These are phyloP conservation scores for Germaria angustata DNA, from an alignment of 2,888 invertebrate genomes.

Conservation along the genomic window DNA sequence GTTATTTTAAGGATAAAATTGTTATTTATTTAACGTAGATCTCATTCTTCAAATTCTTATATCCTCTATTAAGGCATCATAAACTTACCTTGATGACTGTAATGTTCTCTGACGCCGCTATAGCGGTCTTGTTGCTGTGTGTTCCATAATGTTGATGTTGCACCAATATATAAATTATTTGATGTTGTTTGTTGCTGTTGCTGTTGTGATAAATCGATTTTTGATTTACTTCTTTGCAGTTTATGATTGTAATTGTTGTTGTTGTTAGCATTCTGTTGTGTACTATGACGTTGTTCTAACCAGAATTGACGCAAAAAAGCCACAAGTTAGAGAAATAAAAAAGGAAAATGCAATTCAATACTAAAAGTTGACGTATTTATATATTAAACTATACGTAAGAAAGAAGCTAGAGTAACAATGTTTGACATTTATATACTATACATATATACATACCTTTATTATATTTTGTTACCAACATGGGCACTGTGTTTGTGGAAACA, in stretches of 20 bases:
- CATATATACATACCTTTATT: slow-evolving; percentile 76
- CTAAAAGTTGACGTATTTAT: not conserved
- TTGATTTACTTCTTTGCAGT: slow-evolving; percentile 75
- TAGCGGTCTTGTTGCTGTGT: slow-evolving; percentile 73
- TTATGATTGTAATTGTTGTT: slow-evolving; percentile 71
- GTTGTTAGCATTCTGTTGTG: slow-evolving; percentile 55
- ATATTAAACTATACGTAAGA: not conserved
- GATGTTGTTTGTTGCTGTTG: slow-evolving; percentile 70
- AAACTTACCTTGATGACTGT: slow-evolving; percentile 75
- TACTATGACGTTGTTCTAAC: slow-evolving; percentile 68
- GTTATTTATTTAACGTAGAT: too few relatives aligned
- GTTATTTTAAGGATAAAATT: too few relatives aligned
- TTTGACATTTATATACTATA: too few relatives aligned
- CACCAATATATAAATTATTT: slow-evolving; percentile 78
- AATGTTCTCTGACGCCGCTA: slow-evolving; percentile 72
- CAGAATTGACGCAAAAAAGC: slow-evolving; percentile 1
- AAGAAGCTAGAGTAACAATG: too few relatives aligned
- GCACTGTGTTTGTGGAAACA: slow-evolving; percentile 77
- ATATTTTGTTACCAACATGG: slow-evolving; percentile 76
- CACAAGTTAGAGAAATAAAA: slow-evolving; percentile 18
- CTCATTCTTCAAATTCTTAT: too few relatives aligned
- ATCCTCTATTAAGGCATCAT: too few relatives aligned
- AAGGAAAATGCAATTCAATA: slow-evolving; percentile 54
- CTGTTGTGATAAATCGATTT: slow-evolving; percentile 70
- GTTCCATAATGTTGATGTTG: slow-evolving; percentile 79